These are phyloP conservation scores for Castor canadensis DNA, from an alignment of 2,113 vertebrate species.

Conservation along the genomic window DNA sequence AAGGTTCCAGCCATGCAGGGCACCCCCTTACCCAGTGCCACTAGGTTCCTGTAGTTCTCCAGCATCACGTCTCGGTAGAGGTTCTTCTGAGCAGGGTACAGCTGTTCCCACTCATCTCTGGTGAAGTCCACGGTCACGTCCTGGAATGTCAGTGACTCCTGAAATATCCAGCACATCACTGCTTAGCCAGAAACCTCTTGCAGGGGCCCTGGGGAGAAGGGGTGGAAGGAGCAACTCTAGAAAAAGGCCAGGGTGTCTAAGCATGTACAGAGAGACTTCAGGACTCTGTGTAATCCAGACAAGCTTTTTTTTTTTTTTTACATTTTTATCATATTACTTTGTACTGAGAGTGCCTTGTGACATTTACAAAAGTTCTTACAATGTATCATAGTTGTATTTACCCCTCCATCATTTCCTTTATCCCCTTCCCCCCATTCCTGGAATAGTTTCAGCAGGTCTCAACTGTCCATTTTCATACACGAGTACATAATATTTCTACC, in stretches of 20 bases:
- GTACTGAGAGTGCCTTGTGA: no score
- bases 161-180: not conserved
- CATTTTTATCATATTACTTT: no score
- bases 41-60: constrained; percentile 66
- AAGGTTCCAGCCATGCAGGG: not conserved
- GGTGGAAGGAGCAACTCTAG: not conserved
- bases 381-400: no score
- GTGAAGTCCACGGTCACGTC: constrained; percentile 62
- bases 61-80: constrained; percentile 59
- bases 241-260: not conserved
- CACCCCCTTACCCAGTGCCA: constrained; percentile 5
- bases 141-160: constrained; percentile 65
- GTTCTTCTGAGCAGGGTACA: constrained; percentile 55
- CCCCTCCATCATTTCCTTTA: no score
- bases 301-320: no score
- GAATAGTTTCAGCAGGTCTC: no score
- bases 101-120: constrained; percentile 63
- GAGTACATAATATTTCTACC: no score
- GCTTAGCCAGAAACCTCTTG: not conserved
- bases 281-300: not conserved
- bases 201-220: not conserved
- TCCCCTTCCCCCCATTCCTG: no score
- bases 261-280: not conserved
- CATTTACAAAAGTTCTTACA: no score
- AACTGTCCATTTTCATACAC: no score